Percentiles rank a stretch among this genome's conserved stretches.
These are phyloP conservation scores for Bilobella aurantiaca DNA, from an alignment of 1,140 invertebrate species.

Conservation along the genomic window DNA sequence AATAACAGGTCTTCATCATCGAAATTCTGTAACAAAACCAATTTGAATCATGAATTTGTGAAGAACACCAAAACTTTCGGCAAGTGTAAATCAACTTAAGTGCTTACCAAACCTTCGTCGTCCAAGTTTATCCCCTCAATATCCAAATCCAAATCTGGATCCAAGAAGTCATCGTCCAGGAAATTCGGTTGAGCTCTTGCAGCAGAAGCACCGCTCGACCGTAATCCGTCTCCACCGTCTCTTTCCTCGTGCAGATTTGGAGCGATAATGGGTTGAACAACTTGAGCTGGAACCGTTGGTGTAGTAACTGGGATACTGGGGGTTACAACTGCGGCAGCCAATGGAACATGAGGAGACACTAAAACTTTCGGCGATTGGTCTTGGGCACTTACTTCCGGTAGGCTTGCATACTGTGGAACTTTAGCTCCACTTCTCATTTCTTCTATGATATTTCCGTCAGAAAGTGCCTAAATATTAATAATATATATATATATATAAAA, in stretches of 20 bases:
- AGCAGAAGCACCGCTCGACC: not conserved
- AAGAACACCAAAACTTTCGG: slow-evolving; percentile 20
- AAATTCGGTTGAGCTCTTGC: not conserved
- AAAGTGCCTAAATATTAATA: slow-evolving; percentile 48
- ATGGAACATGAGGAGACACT: not conserved
- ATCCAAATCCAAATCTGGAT: slow-evolving; percentile 45
- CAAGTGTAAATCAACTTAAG: not conserved
- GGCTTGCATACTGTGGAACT: not conserved
- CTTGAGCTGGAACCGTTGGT: slow-evolving; percentile 14
- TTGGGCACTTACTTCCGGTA: slow-evolving; percentile 43
- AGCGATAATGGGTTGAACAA: not conserved
- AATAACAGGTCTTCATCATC: slow-evolving; percentile 54
- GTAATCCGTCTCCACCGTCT: not conserved
- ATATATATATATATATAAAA: slow-evolving; percentile 2
- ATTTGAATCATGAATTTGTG: too few species aligned
- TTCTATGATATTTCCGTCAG: slow-evolving; percentile 58
- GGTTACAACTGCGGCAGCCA: slow-evolving; percentile 11
- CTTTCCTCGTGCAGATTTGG: not conserved
- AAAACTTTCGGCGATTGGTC: slow-evolving; percentile 22
- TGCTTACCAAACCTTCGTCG: slow-evolving; percentile 31
- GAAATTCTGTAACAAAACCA: slow-evolving; percentile 49
- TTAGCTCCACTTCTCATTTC: slow-evolving; percentile 49
- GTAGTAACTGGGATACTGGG: slow-evolving; percentile 17
- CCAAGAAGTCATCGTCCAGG: slow-evolving; percentile 38
- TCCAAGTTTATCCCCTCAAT: slow-evolving; percentile 41